phyloP scores from a whole-genome alignment of 2,888 invertebrate species.

The Hirtodrosophila alboralis region DNA sequence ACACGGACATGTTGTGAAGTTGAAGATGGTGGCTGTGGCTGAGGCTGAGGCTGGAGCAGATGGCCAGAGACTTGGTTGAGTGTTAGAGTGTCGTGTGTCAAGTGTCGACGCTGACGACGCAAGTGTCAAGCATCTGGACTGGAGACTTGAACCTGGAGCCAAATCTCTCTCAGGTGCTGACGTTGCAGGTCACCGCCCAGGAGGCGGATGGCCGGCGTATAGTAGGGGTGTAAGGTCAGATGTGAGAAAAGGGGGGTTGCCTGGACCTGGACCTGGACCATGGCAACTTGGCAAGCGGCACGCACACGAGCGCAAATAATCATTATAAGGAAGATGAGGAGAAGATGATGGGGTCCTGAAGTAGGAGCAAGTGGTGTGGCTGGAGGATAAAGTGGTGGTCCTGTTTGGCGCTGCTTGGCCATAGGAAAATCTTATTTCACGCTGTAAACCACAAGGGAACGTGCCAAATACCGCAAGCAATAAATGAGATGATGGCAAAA shows the following conservation, averaged over 20 bases:
- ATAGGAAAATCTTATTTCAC: slow-evolving; percentile 78
- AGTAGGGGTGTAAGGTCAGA: background rate
- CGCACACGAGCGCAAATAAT: slow-evolving; percentile 79
- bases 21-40: background rate
- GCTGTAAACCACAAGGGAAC: slow-evolving; percentile 79
- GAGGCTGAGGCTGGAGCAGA: background rate
- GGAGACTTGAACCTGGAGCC: slow-evolving; percentile 48
- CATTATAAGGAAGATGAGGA: slow-evolving; percentile 62
- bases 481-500: slow-evolving; percentile 71
- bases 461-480: slow-evolving; percentile 79
- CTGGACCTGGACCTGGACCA: no score
- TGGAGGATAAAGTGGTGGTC: slow-evolving; percentile 15
- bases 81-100: slow-evolving; percentile 59
- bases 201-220: slow-evolving; percentile 5
- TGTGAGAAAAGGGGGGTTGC: no score
- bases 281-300: slow-evolving; percentile 66
- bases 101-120: slow-evolving; percentile 71
- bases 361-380: background rate
- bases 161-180: slow-evolving; percentile 46
- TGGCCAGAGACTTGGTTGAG: slow-evolving; percentile 1
- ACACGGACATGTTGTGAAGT: background rate
- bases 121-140: slow-evolving; percentile 68
- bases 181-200: slow-evolving; percentile 70
- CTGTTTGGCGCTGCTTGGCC: slow-evolving; percentile 28
- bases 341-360: background rate